These are phyloP conservation scores for Tetropium fuscum DNA, from an alignment of 2,888 invertebrate genomes.

Conservation along the genomic window DNA sequence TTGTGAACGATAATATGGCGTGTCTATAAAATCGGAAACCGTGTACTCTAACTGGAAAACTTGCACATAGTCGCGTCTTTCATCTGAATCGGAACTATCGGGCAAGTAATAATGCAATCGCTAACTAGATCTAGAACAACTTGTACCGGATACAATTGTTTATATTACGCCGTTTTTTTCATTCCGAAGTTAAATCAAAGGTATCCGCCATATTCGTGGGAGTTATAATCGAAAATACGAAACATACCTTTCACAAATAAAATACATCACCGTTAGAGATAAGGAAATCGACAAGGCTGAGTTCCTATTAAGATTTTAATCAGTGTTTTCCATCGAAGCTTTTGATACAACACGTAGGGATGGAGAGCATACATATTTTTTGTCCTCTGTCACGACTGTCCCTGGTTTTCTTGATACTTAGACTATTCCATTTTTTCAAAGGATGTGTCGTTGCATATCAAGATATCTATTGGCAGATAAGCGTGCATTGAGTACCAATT, in stretches of 20 bases:
- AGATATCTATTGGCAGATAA: slow-evolving; percentile 9
- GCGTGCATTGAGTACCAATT: too few relatives aligned
- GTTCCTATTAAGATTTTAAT: slow-evolving; percentile 15
- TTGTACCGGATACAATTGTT: too few relatives aligned
- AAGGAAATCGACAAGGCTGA: slow-evolving; percentile 16
- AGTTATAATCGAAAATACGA: slow-evolving; percentile 55
- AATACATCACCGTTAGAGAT: slow-evolving; percentile 10
- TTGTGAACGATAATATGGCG: slow-evolving; percentile 34
- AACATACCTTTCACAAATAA: slow-evolving; percentile 27
- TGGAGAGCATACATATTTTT: slow-evolving; percentile 11
- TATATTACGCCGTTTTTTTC: too few relatives aligned
- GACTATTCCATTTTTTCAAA: slow-evolving; percentile 18
- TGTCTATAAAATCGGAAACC: slow-evolving; percentile 30
- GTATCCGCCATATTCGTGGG: too few relatives aligned
- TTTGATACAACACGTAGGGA: slow-evolving; percentile 13
- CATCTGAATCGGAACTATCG: slow-evolving; percentile 25
- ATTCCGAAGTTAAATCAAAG: too few relatives aligned
- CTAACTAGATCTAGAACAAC: slow-evolving; percentile 26
- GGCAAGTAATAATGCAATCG: slow-evolving; percentile 21
- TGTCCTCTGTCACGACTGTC: slow-evolving; percentile 16
- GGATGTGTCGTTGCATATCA: slow-evolving; percentile 12
- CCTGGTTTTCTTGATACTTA: slow-evolving; percentile 23
- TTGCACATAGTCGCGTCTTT: slow-evolving; percentile 34
- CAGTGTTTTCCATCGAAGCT: slow-evolving; percentile 16
- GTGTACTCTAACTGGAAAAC: slow-evolving; percentile 36